Base-by-base conservation (phyloP, 2,888 invertebrate genomes). In the Mactromeris polynyma region DNA sequence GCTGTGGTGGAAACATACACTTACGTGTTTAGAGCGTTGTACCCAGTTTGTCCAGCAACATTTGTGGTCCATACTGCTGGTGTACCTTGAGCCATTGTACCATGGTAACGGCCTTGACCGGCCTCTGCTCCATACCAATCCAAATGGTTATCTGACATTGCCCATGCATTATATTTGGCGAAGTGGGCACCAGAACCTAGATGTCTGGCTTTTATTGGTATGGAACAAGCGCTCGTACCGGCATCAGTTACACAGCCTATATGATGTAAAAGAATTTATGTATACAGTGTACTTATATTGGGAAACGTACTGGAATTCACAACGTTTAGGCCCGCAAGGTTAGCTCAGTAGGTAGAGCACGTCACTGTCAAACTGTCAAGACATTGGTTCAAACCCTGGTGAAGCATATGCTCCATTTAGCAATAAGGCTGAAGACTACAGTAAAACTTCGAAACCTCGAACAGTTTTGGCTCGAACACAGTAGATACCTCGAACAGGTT, bases 41-140 rank as follows among this genome's bases (percentile, higher is more conserved):
- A 94, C 9, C 94, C 94, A 2, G 92, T 26, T 26, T 93, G 92
- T 0, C 95, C 94, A 0, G 90, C 93, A 6, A 93, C 92, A 82
- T 94, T 96, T 33, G 95, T 94, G 0, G 96, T 95, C 95, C 96
- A 97, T n/a, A 95, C 95, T 80, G 94, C 93, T 33, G 95, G 95
- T 0, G 96, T 95, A 1, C 96, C 96, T 14, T 91, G 90, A 0
- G 95, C 93, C 58, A 83, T 64, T n/a, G 40, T 64, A 0, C 95
- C 95, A 0, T 93, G 86, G 84, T 93, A 95, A 1, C 83, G 54
- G 0, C 96, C 95, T 87, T 96, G 96, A 1, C 94, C 94, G 0
- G 90, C 79, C 89, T 96, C 95, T 0, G 94, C 93, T 0, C 96
- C 96, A 58, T 94, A 94, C 96, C 96, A 96, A 90, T 96, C 96